phyloP scores from a whole-genome alignment of 2,888 invertebrate species.

The Lochmaea crataegi region DNA sequence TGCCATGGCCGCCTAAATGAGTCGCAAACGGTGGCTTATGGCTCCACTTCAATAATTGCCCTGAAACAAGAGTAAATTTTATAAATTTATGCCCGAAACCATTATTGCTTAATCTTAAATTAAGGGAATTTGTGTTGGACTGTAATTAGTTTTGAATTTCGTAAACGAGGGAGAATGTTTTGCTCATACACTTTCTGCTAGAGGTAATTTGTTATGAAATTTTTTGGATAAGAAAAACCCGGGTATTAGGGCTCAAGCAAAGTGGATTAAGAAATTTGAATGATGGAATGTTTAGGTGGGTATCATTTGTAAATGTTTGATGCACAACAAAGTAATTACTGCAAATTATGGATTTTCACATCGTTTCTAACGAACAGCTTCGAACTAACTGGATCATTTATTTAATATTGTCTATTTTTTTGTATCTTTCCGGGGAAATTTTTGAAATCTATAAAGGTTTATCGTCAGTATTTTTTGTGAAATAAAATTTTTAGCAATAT shows the following conservation, averaged over 20 bases:
- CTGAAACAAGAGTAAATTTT: conserved; percentile 56
- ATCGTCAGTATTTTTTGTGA: too few species aligned
- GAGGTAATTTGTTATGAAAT: conserved; percentile 33
- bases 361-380: not conserved
- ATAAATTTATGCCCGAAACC: conserved; percentile 53
- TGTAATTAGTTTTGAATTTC: conserved; percentile 49
- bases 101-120: conserved; percentile 51
- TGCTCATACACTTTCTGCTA: conserved; percentile 17
- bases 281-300: conserved; percentile 26
- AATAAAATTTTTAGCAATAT: too few species aligned
- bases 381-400: not conserved
- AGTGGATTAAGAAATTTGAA: conserved; percentile 31
- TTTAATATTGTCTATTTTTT: not conserved
- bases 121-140: conserved; percentile 46
- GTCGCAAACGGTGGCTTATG: conserved; percentile 46
- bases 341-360: conserved; percentile 1
- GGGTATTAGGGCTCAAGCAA: conserved; percentile 20
- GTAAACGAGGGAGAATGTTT: conserved; percentile 33
- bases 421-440: not conserved
- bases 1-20: conserved; percentile 47
- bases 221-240: conserved; percentile 30
- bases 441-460: too few species aligned
- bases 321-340: conserved; percentile 5
- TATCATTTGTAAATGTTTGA: conserved; percentile 24
- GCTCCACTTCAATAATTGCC: conserved; percentile 51